Base-by-base conservation (phyloP, 2,113 vertebrate species). In the Lanius ludovicianus region DNA sequence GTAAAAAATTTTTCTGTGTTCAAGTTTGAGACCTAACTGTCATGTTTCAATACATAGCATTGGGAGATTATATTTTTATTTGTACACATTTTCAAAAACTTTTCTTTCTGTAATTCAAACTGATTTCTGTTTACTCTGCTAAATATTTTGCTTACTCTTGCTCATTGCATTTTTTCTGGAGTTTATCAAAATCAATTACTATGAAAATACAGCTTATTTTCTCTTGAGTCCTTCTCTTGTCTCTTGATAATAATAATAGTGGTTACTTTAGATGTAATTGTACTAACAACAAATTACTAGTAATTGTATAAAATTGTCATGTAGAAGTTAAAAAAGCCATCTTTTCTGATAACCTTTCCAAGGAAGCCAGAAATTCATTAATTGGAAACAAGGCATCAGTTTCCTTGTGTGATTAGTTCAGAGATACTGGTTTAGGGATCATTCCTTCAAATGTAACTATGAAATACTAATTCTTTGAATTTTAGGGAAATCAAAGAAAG, bases 401-500 rank as follows among this genome's bases (percentile, higher is more conserved):
- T 82, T 79, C 28, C 28, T 71, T 77, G 44, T 75, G 73, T 27
- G 39, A 20, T 60, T 82, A 71, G 9, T 55, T 77, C 33, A 87
- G 65, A 57, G 42, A 11, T 89, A n/a, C 15, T 76, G 6, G 33
- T 69, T 91, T 67, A 74, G 23, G 0, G 3, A 47, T 83, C 15
- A 20, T 77, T 88, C 24, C 28, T 69, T 74, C 69, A 82, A 85
- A 75, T 85, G 7, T 57, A 37, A 55, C 24, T 35, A 16, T 73
- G 74, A 94, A 95, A 77, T 92, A 65, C 13, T 35, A 18, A 50
- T 71, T 59, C 74, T 94, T 96, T 50, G 82, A 65, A 95, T 95
- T 98, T 83, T 73, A 98, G 98, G 98, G 98, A 39, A 98, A 92
- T 97, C 98, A 98, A 70, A 99, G 98, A 96, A 99, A 99, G 97